Percentiles rank a stretch among this genome's conserved stretches.
These are phyloP conservation scores for Gisinianus flammeolus DNA, from an alignment of 2,888 invertebrate species.

Conservation along the genomic window DNA sequence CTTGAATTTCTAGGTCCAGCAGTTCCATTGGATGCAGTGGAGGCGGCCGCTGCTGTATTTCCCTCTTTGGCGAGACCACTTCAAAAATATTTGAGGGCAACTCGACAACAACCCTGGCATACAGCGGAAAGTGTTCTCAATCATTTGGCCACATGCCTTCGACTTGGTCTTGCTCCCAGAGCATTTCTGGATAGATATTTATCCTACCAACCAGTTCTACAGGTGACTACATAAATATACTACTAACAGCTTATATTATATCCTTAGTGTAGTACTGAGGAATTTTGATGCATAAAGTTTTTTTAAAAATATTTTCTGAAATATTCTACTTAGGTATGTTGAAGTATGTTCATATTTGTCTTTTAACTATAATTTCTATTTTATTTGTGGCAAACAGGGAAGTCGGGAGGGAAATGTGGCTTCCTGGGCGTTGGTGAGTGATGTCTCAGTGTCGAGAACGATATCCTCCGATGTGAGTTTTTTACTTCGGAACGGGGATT, in stretches of 20 bases:
- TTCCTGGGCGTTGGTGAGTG: conserved; percentile 95
- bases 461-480: conserved; percentile 84
- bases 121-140: conserved; percentile 90
- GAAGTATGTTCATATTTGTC: too few relatives aligned
- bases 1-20: conserved; percentile 68
- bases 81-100: conserved; percentile 94
- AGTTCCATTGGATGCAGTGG: conserved; percentile 88
- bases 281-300: too few relatives aligned
- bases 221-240: conserved; percentile 64
- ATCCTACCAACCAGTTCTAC: conserved; percentile 80
- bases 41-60: conserved; percentile 97
- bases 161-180: conserved; percentile 90
- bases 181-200: conserved; percentile 96
- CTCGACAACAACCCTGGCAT: conserved; percentile 93
- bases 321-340: too few relatives aligned
- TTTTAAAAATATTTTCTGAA: too few relatives aligned
- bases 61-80: conserved; percentile 90
- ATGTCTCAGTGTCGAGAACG: conserved; percentile 85
- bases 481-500: conserved; percentile 90
- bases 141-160: conserved; percentile 88
- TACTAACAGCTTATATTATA: background rate
- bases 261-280: too few relatives aligned
- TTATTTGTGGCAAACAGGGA: conserved; percentile 44
- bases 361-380: background rate
- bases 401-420: conserved; percentile 67